Conservation (phyloP, 2,888 invertebrate species). For the Spicauda simplicius region DNA sequence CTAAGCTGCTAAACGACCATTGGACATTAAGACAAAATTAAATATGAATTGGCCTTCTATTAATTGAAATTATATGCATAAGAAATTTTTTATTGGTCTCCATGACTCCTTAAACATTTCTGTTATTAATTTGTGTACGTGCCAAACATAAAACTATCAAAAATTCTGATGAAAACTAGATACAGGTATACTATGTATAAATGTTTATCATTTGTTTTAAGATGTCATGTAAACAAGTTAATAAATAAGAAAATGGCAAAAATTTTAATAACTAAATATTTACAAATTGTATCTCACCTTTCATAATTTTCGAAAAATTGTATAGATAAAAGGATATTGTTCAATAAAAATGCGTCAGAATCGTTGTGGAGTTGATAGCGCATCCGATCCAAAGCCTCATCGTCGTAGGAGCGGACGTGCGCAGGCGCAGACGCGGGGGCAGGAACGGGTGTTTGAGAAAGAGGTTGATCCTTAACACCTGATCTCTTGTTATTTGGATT, state of each 20-base stretch:
- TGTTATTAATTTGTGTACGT: no score
- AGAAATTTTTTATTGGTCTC: no score
- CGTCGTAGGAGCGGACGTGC: conserved; percentile 74
- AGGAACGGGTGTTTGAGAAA: conserved; percentile 50
- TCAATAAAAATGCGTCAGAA: conserved; percentile 89
- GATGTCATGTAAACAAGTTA: no score
- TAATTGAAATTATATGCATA: no score
- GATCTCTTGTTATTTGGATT: conserved; percentile 58
- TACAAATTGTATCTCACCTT: conserved; percentile 79
- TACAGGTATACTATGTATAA: no score
- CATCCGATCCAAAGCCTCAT: conserved; percentile 83
- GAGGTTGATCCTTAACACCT: conserved; percentile 57
- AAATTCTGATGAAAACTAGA: no score
- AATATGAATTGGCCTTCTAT: no score
- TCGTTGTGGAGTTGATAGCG: conserved; percentile 85
- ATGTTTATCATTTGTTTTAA: no score
- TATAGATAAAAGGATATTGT: conserved; percentile 90
- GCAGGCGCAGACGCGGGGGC: conserved; percentile 57
- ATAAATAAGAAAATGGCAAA: no score
- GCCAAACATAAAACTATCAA: no score
- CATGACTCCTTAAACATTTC: no score
- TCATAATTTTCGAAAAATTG: conserved; percentile 93
- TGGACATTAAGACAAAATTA: no score
- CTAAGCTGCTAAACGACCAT: not conserved
- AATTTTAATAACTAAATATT: not conserved